Evolutionary conservation across 2,113 vertebrate species (phyloP), one percentile per base, ranked within the genome.

Genomic region (Melanostigma gelatinosum): DNA sequence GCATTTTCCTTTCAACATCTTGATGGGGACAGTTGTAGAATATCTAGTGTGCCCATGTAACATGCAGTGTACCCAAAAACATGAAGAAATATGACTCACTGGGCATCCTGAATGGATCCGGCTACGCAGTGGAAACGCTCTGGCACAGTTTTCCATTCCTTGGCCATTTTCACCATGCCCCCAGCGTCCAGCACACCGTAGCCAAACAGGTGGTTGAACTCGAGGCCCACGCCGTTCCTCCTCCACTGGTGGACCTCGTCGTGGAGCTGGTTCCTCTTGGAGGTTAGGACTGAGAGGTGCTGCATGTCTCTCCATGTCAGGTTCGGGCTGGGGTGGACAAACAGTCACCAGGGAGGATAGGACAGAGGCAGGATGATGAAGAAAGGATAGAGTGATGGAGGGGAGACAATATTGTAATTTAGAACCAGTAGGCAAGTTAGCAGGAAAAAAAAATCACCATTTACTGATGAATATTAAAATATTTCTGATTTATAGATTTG

Each of bases 241-340:
- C 97, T 94, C 98, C 98, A 99, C 61, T 97, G 96, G 79, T 99
- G 98, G 48, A 99, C 96, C 82, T 99, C 98, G 0, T 99, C 98
- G 0, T 99, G 98, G 11, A 99, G 97, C 87, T 99, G 97, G 93
- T 99, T 99, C 91, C 98, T 95, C 91, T 99, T 99, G 75, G 98
- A 99, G 38, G 98, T 99, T 76, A 99, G 96, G 66, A 99, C 98
- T 0, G 97, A 97, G 82, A 99, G 92, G 68, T 99, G 98, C 84
- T 99, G 98, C 96, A 99, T 96, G 93, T 99, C 98, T 71, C 98
- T 94, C 98, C 98, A 99, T 0, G 98, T 99, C 89, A 99, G 94
- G 79, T 94, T 94, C n/a, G 95, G 93, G 88, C 98, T 99, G 89
- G 13, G 50, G 22, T 1, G n/a, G 61, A 42, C 36, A 42, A 38